phyloP scores from a whole-genome alignment of 2,113 vertebrate genomes.

The Myiozetetes cayanensis region DNA sequence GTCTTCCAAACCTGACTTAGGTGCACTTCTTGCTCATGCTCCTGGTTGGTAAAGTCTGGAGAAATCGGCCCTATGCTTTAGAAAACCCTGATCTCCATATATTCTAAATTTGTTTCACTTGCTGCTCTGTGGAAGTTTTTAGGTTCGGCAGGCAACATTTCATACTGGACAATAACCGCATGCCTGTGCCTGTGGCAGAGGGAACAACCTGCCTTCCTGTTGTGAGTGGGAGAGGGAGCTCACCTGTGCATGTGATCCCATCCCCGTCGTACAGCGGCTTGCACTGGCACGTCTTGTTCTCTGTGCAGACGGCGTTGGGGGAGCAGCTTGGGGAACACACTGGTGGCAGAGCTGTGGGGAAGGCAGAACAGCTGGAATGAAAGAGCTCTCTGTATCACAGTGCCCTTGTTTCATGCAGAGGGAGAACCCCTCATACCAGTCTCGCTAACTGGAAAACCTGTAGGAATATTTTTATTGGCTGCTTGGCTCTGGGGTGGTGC shows the following conservation, averaged over 20 bases:
- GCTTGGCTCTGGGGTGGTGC: background rate
- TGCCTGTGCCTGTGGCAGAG: rapidly evolving
- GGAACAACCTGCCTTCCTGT: background rate
- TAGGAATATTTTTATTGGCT: background rate
- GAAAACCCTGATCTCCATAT: background rate
- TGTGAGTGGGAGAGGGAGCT: background rate
- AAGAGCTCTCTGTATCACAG: background rate
- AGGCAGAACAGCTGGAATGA: background rate
- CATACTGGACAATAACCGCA: rapidly evolving
- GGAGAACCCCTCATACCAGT: background rate
- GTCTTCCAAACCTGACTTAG: background rate
- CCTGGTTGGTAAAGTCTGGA: background rate
- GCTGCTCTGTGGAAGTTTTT: background rate
- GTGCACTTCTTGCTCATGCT: background rate
- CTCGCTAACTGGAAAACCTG: background rate
- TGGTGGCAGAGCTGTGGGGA: constrained; percentile 61
- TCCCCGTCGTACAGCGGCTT: constrained; percentile 85
- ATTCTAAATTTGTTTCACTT: background rate
- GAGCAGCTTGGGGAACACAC: constrained; percentile 84
- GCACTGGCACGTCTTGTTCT: constrained; percentile 89
- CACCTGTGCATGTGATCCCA: constrained; percentile 86
- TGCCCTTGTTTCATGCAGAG: background rate
- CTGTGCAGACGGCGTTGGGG: constrained; percentile 77
- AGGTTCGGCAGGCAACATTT: background rate
- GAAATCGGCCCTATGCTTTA: background rate